These are phyloP conservation scores for Bovichtus variegatus DNA, from an alignment of 2,797 vertebrate species.

Conservation along the genomic window DNA sequence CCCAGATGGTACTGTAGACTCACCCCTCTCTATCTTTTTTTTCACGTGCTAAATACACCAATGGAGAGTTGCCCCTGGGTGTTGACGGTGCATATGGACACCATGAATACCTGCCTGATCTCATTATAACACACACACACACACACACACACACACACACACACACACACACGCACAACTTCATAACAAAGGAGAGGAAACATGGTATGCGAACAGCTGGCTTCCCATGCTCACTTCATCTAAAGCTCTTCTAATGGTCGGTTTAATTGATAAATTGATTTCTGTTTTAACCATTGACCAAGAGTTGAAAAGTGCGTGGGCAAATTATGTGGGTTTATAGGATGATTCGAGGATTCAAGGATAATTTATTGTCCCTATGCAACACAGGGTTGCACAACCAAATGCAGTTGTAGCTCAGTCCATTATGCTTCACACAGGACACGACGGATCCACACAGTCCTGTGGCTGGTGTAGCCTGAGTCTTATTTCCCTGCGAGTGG, in stretches of 20 bases:
- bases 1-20: constrained; percentile 77
- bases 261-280: constrained; percentile 46
- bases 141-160: constrained; percentile 36
- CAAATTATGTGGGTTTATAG: neutral
- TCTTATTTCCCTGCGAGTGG: too few relatives aligned
- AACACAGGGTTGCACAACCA: too few relatives aligned
- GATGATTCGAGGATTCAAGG: too few relatives aligned
- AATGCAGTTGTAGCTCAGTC: too few relatives aligned
- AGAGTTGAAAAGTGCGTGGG: constrained; percentile 14
- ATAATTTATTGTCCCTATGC: too few relatives aligned
- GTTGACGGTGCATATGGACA: constrained; percentile 72
- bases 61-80: constrained; percentile 65
- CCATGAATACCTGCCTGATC: constrained; percentile 73
- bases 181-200: constrained; percentile 53
- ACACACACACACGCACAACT: constrained; percentile 41
- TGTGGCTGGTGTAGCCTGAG: too few relatives aligned
- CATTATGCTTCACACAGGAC: too few relatives aligned
- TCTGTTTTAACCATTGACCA: constrained; percentile 18
- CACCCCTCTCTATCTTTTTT: constrained; percentile 52
- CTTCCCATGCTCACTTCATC: constrained; percentile 44
- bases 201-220: constrained; percentile 64
- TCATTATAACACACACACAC: constrained; percentile 61
- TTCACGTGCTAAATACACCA: constrained; percentile 64
- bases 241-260: constrained; percentile 40
- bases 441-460: too few relatives aligned